Conservation (phyloP, 30 jellyfish, hydroid and myxozoan species). For the Haliclystus octoradiatus region DNA sequence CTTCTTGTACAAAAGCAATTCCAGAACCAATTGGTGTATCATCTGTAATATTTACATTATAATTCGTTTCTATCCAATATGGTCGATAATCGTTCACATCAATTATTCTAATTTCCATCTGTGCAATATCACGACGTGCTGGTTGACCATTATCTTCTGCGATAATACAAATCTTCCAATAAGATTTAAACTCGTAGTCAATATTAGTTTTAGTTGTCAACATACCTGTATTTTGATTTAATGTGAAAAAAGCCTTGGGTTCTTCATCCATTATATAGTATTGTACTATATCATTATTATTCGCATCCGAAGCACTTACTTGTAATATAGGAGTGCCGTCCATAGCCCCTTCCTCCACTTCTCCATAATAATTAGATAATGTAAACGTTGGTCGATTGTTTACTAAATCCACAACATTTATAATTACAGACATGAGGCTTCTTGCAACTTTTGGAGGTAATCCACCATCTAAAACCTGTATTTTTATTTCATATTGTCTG, state of each 20-base stretch:
- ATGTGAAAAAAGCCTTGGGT: background rate
- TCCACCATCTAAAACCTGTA: background rate
- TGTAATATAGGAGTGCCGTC: background rate
- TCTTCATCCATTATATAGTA: background rate
- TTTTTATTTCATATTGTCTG: background rate
- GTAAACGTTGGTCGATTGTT: background rate
- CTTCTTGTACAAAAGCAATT: no score
- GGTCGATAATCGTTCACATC: background rate
- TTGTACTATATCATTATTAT: background rate
- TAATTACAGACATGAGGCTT: background rate
- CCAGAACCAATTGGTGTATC: background rate
- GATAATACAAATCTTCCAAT: background rate
- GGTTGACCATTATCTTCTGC: background rate
- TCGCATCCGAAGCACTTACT: background rate
- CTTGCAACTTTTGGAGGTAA: background rate
- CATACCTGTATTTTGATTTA: background rate
- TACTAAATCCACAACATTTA: background rate
- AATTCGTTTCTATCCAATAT: background rate
- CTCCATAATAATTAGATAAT: background rate
- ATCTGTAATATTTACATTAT: background rate
- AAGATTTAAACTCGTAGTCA: background rate
- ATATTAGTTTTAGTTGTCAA: no score
- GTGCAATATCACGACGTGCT: background rate
- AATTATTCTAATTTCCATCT: background rate
- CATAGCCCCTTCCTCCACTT: background rate